A percentile compares a stretch with the other conserved stretches of the same genome.
Evolutionary conservation across 1,140 invertebrate species (phyloP).

Genomic region (Drosophila tristis): DNA sequence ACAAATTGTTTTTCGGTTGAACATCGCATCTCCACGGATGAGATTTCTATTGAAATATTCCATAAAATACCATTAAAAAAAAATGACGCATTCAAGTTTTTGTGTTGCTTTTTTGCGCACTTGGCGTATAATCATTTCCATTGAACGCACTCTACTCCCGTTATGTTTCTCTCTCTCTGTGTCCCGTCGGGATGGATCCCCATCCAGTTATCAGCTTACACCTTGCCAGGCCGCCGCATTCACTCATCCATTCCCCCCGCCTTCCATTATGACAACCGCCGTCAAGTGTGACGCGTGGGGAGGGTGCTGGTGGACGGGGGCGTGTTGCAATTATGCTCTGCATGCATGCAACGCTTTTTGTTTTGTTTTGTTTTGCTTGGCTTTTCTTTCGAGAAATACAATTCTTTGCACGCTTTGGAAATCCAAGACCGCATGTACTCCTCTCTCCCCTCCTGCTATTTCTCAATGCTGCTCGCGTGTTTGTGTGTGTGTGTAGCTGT

Average conservation of each 20-base stretch:
- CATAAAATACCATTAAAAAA: constrained; percentile 3
- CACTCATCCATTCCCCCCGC: constrained; percentile 2
- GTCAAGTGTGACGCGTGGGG: constrained; percentile 37
- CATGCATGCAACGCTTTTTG: constrained; percentile 54
- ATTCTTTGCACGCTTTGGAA: constrained; percentile 51
- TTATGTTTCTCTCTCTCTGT: constrained; percentile 11
- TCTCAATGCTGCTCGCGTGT: constrained; percentile 31
- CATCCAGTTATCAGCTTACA: constrained; percentile 22
- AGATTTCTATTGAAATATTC: constrained; percentile 61
- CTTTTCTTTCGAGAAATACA: constrained; percentile 30
- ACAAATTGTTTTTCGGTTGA: constrained; percentile 55
- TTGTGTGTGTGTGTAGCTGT: not conserved
- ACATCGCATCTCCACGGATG: constrained; percentile 16
- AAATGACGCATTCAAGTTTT: constrained; percentile 44
- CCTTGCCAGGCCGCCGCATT: not conserved
- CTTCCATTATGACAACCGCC: constrained; percentile 44
- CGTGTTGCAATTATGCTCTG: constrained; percentile 55
- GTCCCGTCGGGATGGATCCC: too few relatives aligned
- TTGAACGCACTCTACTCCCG: constrained; percentile 39
- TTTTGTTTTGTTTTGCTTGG: constrained; percentile 18
- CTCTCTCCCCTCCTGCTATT: constrained; percentile 21
- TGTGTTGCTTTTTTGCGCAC: constrained; percentile 51
- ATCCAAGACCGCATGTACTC: constrained; percentile 16
- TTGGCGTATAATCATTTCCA: constrained; percentile 40
- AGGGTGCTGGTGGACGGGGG: not conserved